Conservation (phyloP, 2,797 vertebrate species). For the Melanotaenia maccullochi region DNA sequence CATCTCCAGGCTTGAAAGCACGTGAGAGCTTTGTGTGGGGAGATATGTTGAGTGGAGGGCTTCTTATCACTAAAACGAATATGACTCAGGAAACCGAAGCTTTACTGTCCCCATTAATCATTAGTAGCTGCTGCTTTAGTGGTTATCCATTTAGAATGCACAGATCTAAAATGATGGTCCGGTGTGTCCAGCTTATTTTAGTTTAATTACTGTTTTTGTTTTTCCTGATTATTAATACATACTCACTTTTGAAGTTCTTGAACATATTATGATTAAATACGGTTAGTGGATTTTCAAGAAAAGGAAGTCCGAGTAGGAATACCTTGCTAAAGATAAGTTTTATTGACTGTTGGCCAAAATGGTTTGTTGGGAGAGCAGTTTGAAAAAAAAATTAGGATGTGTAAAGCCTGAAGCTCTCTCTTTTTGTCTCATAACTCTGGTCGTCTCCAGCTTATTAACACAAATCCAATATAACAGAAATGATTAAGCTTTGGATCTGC, state of each 20-base stretch:
- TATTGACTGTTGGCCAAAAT: slow-evolving; percentile 34
- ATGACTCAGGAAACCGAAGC: slow-evolving; percentile 29
- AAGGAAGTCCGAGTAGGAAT: slow-evolving; percentile 10
- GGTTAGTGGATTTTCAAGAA: slow-evolving; percentile 36
- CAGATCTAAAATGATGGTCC: slow-evolving; percentile 8
- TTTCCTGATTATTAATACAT: neutral
- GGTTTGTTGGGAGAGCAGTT: slow-evolving; percentile 18
- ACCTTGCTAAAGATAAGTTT: slow-evolving; percentile 15
- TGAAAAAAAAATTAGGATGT: slow-evolving; percentile 15
- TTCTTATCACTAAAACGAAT: slow-evolving; percentile 33
- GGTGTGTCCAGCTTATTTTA: slow-evolving; percentile 10
- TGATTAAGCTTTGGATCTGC: slow-evolving; percentile 49
- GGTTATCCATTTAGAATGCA: slow-evolving; percentile 37
- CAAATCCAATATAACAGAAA: slow-evolving; percentile 33
- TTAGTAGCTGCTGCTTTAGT: slow-evolving; percentile 35
- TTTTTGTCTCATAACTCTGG: slow-evolving; percentile 3
- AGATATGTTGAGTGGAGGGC: slow-evolving; percentile 7
- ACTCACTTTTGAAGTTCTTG: slow-evolving; percentile 12
- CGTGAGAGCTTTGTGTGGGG: slow-evolving; percentile 16
- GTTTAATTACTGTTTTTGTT: slow-evolving; percentile 21
- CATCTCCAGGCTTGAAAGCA: neutral
- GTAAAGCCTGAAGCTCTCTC: slow-evolving; percentile 9
- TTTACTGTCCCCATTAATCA: slow-evolving; percentile 47
- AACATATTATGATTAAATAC: slow-evolving; percentile 6
- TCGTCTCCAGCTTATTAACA: slow-evolving; percentile 47